Conservation (phyloP, 2,888 invertebrate genomes). For the Agonopterix heracliana region DNA sequence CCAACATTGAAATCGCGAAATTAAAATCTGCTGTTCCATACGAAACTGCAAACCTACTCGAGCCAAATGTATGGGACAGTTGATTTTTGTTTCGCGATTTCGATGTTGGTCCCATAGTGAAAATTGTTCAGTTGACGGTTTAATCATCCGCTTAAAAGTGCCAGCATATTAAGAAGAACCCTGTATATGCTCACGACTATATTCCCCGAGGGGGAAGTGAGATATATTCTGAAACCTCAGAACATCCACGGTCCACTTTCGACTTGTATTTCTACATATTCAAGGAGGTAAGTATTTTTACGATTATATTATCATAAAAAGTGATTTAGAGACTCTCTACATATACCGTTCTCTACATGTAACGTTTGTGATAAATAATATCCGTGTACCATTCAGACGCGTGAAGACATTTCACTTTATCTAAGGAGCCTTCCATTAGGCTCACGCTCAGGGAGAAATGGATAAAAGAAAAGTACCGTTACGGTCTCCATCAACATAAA, state of each 20-base stretch:
- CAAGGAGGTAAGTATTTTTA: background rate
- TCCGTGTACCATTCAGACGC: slow-evolving; percentile 7
- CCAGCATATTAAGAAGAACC: no score
- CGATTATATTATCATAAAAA: slow-evolving; percentile 23
- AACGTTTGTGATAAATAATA: slow-evolving; percentile 35
- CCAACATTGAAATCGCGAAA: no score
- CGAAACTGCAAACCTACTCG: no score
- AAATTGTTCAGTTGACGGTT: no score
- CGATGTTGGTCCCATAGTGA: no score
- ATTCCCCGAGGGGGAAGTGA: no score
- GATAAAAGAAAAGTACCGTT: slow-evolving; percentile 55
- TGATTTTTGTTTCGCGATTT: no score
- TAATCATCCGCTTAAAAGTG: no score
- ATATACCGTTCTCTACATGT: slow-evolving; percentile 7
- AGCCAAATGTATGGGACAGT: no score
- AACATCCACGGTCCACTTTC: background rate
- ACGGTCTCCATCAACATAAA: slow-evolving; percentile 46
- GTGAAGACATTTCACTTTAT: slow-evolving; percentile 52
- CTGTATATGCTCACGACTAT: no score
- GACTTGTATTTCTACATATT: background rate
- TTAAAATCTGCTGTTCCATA: no score
- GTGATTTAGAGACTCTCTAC: slow-evolving; percentile 7
- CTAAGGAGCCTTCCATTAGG: slow-evolving; percentile 45
- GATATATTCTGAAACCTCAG: no score
- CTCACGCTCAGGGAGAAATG: slow-evolving; percentile 39